Conservation (phyloP, 2,113 vertebrate genomes). For the Brachyhypopomus gauderio region DNA sequence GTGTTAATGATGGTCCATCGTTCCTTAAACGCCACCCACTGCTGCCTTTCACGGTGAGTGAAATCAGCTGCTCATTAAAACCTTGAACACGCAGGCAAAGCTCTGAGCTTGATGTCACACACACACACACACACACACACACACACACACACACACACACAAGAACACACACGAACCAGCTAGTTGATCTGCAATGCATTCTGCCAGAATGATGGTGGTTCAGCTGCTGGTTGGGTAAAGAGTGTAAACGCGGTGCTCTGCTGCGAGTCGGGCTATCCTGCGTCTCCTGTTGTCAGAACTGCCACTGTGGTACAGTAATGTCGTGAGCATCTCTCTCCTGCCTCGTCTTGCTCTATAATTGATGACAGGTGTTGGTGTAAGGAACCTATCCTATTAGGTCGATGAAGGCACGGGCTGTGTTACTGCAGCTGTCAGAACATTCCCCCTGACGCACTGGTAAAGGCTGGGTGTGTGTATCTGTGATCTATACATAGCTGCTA, state of each 20-base stretch:
- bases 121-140: slow-evolving; percentile 10
- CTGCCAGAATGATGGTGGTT: slow-evolving; percentile 2
- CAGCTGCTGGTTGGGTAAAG: slow-evolving; percentile 4
- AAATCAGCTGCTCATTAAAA: slow-evolving; percentile 45
- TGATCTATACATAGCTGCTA: slow-evolving; percentile 1
- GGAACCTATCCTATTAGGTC: background rate
- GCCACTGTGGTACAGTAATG: slow-evolving; percentile 1
- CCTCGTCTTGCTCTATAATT: slow-evolving; percentile 14
- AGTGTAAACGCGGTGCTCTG: background rate
- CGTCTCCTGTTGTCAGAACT: slow-evolving; percentile 26
- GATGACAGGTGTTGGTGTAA: slow-evolving; percentile 22
- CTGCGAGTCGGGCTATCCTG: slow-evolving; percentile 3
- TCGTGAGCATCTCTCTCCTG: slow-evolving; percentile 4
- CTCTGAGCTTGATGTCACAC: background rate
- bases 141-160: slow-evolving; percentile 6
- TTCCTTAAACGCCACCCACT: slow-evolving; percentile 37
- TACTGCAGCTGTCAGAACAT: background rate
- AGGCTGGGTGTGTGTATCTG: background rate
- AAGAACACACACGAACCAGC: slow-evolving; percentile 11
- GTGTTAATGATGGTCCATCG: slow-evolving; percentile 45
- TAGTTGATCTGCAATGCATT: slow-evolving; percentile 17
- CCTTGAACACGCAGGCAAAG: slow-evolving; percentile 2
- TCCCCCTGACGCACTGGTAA: background rate
- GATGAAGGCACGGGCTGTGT: background rate
- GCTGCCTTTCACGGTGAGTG: slow-evolving; percentile 7